A percentile compares a stretch with the other conserved stretches of the same genome.
These are phyloP conservation scores for Tenthredo livida DNA, from an alignment of 2,888 invertebrate species.

Conservation along the genomic window DNA sequence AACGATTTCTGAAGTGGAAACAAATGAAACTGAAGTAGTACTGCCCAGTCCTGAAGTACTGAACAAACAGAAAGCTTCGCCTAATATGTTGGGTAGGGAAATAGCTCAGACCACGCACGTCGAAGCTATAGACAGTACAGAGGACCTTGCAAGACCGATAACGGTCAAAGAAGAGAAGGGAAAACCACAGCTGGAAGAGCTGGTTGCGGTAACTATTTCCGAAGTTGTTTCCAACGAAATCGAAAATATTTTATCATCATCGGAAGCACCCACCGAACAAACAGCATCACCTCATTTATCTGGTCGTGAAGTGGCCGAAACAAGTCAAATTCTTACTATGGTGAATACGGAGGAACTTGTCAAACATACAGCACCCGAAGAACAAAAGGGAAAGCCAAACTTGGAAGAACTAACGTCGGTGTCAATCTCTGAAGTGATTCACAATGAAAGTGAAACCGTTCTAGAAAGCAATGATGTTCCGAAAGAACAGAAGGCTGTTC, in stretches of 20 bases:
- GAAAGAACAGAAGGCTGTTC: constrained; percentile 68
- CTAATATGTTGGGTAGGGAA: constrained; percentile 65
- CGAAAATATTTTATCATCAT: constrained; percentile 70
- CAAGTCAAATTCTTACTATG: constrained; percentile 69
- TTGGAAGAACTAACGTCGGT: constrained; percentile 60
- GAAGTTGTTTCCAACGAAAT: constrained; percentile 73
- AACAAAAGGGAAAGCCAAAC: constrained; percentile 65
- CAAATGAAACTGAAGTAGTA: constrained; percentile 68
- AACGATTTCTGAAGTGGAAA: constrained; percentile 68
- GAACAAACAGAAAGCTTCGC: constrained; percentile 68
- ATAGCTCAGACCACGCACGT: constrained; percentile 66
- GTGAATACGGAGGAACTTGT: constrained; percentile 59
- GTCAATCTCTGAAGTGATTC: constrained; percentile 53
- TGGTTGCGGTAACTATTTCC: constrained; percentile 65
- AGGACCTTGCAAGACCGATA: constrained; percentile 60
- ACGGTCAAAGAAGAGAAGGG: constrained; percentile 65
- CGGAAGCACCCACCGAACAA: constrained; percentile 69
- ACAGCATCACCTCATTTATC: constrained; percentile 70
- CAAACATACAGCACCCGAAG: constrained; percentile 59
- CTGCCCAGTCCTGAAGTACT: constrained; percentile 64
- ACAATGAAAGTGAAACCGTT: constrained; percentile 57
- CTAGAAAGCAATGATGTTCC: constrained; percentile 69
- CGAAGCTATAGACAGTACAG: constrained; percentile 57
- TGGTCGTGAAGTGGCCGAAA: constrained; percentile 75
- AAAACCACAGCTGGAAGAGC: constrained; percentile 64